These are phyloP conservation scores for Lipotes vexillifer DNA, from an alignment of 2,113 vertebrate species.

Conservation along the genomic window DNA sequence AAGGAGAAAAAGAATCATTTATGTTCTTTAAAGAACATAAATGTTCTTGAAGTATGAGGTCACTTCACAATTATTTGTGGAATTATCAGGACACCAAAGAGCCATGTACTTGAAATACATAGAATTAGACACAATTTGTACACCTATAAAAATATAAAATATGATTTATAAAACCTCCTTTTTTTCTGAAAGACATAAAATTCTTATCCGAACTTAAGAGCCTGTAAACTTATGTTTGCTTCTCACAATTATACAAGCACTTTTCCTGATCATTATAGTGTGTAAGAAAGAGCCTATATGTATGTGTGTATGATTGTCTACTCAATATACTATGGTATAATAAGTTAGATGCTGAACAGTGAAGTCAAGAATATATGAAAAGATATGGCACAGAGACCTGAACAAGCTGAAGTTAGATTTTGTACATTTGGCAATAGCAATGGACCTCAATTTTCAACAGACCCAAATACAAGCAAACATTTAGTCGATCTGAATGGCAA, in stretches of 20 bases:
- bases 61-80: constrained; percentile 31
- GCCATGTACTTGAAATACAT: not conserved
- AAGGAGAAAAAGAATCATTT: not conserved
- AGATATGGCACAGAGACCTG: not conserved
- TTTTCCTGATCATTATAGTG: not conserved
- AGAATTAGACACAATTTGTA: not conserved
- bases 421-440: not conserved
- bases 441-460: not conserved
- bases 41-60: constrained; percentile 59
- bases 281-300: not conserved
- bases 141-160: not conserved
- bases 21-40: constrained; percentile 2
- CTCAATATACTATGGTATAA: not conserved
- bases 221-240: not conserved
- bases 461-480: not conserved
- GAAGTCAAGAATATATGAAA: not conserved
- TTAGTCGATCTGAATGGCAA: not conserved
- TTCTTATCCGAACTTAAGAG: not conserved
- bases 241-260: not conserved
- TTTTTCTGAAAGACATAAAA: not conserved
- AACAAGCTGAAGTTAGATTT: not conserved
- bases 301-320: not conserved
- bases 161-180: not conserved
- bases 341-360: not conserved
- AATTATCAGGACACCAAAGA: constrained; percentile 31